A percentile compares a stretch with the other conserved stretches of the same genome.
Conservation (phyloP, 2,888 invertebrate genomes). For the Xestoiulus laeticollis region DNA sequence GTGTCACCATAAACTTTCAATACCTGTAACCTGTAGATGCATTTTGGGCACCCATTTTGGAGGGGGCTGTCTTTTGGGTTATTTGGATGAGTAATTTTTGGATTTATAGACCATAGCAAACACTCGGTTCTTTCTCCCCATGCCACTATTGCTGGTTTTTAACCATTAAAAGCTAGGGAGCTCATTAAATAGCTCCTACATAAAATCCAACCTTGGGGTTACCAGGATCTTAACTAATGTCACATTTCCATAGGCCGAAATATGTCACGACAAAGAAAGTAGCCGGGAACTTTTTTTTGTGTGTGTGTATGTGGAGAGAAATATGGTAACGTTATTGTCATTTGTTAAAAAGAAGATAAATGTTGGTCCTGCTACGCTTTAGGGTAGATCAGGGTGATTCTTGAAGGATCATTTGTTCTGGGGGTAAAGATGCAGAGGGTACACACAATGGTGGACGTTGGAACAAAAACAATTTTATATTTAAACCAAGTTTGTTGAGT, state of each 20-base stretch:
- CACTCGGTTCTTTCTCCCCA: background rate
- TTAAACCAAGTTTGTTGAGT: background rate
- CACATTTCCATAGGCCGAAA: background rate
- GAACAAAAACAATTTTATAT: background rate
- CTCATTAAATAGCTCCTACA: background rate
- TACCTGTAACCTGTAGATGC: background rate
- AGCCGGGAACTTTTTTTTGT: background rate
- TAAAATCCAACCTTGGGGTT: background rate
- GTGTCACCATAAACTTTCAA: background rate
- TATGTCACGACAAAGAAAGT: background rate
- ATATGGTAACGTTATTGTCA: slow-evolving; percentile 20
- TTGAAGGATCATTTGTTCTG: slow-evolving; percentile 19
- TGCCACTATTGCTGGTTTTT: background rate
- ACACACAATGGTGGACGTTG: background rate
- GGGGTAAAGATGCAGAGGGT: background rate
- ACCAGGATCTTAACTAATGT: slow-evolving; percentile 23
- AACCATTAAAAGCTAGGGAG: background rate
- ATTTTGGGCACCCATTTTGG: background rate
- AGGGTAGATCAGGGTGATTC: background rate
- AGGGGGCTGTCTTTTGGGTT: slow-evolving; percentile 8
- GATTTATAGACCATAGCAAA: background rate
- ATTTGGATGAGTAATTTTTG: slow-evolving; percentile 26
- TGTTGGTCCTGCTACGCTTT: background rate
- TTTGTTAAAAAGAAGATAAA: slow-evolving; percentile 12
- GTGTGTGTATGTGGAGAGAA: background rate